phyloP scores from a whole-genome alignment of 2,797 vertebrate genomes.

The Chanos chanos region DNA sequence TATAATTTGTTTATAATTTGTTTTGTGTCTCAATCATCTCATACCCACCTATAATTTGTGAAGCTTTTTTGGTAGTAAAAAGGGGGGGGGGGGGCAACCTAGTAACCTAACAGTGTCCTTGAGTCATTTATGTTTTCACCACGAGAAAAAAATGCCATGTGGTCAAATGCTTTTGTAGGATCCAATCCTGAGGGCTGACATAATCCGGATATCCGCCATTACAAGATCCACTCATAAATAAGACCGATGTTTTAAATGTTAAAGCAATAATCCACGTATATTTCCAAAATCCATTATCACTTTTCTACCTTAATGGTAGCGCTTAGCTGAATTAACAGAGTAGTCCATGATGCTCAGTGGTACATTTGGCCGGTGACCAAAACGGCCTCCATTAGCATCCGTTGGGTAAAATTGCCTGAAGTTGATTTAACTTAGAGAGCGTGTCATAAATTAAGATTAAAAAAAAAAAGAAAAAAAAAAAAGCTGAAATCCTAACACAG shows the following conservation, averaged over 20 bases:
- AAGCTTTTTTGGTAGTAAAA: too few relatives aligned
- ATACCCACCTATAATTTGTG: too few relatives aligned
- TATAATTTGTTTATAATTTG: too few relatives aligned
- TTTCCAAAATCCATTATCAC: not conserved
- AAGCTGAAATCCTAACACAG: too few relatives aligned
- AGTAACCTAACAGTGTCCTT: too few relatives aligned
- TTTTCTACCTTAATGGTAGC: not conserved
- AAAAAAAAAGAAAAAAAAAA: too few relatives aligned
- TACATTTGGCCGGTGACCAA: not conserved
- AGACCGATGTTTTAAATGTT: not conserved
- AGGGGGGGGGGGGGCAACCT: too few relatives aligned
- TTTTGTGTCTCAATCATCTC: too few relatives aligned
- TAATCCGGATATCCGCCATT: not conserved
- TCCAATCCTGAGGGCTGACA: conserved; percentile 1
- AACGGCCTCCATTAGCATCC: not conserved
- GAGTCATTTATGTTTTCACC: not conserved
- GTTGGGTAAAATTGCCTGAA: not conserved
- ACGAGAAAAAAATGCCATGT: not conserved
- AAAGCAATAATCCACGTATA: not conserved
- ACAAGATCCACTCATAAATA: not conserved
- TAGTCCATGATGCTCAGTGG: not conserved
- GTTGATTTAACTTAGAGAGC: not conserved
- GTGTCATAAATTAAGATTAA: too few relatives aligned
- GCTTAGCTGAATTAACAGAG: not conserved
- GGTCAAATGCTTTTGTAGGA: not conserved